A percentile compares a stretch with the other conserved stretches of the same genome.
These are phyloP conservation scores for Dromius quadrimaculatus DNA, from an alignment of 2,888 invertebrate species.

Conservation along the genomic window DNA sequence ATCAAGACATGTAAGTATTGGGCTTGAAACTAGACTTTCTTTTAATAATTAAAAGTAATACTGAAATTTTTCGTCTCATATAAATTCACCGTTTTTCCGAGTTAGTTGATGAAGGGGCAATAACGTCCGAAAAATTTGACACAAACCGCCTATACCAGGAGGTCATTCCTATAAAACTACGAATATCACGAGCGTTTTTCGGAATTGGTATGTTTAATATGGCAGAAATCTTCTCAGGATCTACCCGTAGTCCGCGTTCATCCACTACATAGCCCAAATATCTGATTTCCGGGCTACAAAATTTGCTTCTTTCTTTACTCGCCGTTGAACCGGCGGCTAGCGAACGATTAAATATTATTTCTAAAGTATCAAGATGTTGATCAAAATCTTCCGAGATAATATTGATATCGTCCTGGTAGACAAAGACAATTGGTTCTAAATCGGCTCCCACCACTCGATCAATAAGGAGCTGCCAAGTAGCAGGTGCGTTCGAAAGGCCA, in stretches of 20 bases:
- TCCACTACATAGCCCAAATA: neutral
- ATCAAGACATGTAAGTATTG: neutral
- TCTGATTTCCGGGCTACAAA: neutral
- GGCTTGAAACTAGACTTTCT: neutral
- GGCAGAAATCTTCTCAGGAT: neutral
- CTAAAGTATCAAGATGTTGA: neutral
- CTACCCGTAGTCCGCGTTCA: neutral
- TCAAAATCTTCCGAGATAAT: neutral
- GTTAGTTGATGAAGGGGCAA: neutral
- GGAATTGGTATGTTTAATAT: neutral
- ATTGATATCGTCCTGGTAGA: constrained; percentile 20
- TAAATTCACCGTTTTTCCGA: neutral
- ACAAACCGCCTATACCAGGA: constrained; percentile 11
- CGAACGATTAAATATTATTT: neutral
- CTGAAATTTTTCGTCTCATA: too few species aligned
- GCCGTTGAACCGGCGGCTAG: neutral
- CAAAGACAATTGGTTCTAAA: constrained; percentile 18
- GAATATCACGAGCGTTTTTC: neutral
- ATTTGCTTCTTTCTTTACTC: constrained; percentile 1
- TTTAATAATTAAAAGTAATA: neutral
- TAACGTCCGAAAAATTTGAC: neutral
- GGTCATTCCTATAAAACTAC: neutral
- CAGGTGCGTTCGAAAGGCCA: too few species aligned
- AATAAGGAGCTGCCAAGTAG: constrained; percentile 21
- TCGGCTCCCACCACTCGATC: constrained; percentile 15